Base-by-base conservation (phyloP, 2,113 vertebrate species). In the Lepus europaeus region DNA sequence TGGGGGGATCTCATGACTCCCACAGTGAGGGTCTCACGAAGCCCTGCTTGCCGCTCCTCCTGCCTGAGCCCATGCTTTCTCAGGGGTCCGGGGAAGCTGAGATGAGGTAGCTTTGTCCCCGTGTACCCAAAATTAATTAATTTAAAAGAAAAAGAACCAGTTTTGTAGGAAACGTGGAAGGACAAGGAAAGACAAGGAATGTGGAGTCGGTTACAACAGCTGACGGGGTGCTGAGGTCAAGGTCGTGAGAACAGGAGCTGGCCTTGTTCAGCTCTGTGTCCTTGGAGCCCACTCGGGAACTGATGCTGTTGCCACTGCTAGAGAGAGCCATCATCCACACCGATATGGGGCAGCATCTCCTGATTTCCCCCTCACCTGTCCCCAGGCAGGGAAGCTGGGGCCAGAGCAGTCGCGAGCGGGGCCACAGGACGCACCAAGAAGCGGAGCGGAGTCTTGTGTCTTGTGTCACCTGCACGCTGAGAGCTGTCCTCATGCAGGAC, bases 341-440 rank as follows among this genome's bases (percentile, higher is more conserved):
- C 78, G 61, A 73, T 59, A 78, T 82, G 31, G 29, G 69, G 77
- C 0, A 5, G 12, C 20, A 1, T 10, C 73, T 80, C 61, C 80
- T 1, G 9, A 6, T 45, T 83, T 81, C 90, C 77, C 63, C 36
- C 83, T 66, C 22, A 0, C 29, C 69, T 64, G 59, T 90, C 89
- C 29, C 84, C 73, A 59, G 9, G 3, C 31, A 6, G 39, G 79
- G 64, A 56, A 27, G 25, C 56, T 59, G 56, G 56, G 56, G 19
- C n/a, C 20, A 1, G 76, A 51, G 56, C 61, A 74, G 27, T 59
- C 31, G 45, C 11, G n/a, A 88, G 39, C 70, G 79, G 73, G 61
- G 82, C 82, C 79, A 92, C 86, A 89, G 92, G 86, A 94, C 90
- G 83, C 39, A 9, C 82, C 76, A 51, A 56, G 79, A 93, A 17